Conservation (phyloP, 2,797 vertebrate genomes). For the Anguilla obscura region DNA sequence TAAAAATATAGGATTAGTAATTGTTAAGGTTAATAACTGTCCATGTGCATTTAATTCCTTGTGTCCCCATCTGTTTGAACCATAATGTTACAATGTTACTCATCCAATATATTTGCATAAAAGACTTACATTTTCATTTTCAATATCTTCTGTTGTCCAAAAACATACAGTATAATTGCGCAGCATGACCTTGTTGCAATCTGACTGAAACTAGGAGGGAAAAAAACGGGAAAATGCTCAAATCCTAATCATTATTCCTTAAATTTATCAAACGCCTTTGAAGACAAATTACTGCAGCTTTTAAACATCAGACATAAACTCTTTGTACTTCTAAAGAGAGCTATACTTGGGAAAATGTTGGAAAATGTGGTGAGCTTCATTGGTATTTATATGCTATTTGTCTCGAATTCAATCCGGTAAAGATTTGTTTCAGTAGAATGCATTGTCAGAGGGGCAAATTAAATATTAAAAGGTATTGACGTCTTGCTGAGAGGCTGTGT, state of each 20-base stretch:
- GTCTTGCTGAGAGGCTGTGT: constrained; percentile 62
- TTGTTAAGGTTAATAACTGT: neutral
- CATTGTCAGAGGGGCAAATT: constrained; percentile 69
- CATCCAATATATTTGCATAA: neutral
- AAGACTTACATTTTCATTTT: neutral
- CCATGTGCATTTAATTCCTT: neutral
- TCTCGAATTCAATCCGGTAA: constrained; percentile 63
- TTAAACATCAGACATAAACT: neutral
- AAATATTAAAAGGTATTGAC: constrained; percentile 74
- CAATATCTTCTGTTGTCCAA: neutral
- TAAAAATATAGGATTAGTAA: neutral
- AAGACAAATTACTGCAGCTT: constrained; percentile 50
- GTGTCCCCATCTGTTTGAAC: neutral
- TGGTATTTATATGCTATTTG: constrained; percentile 65
- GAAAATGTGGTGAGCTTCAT: constrained; percentile 50
- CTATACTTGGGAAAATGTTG: constrained; percentile 44
- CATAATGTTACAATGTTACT: constrained; percentile 41
- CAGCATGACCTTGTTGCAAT: neutral
- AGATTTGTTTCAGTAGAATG: constrained; percentile 67
- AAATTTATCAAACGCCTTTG: neutral
- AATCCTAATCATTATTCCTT: neutral
- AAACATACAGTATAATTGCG: neutral
- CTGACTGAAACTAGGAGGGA: constrained; percentile 45
- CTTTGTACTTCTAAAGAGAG: constrained; percentile 11
- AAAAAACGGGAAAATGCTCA: neutral